Evolutionary conservation across 2,888 invertebrate genomes (phyloP), one percentile per base, ranked within the genome.

Genomic region (Hyalella azteca): DNA sequence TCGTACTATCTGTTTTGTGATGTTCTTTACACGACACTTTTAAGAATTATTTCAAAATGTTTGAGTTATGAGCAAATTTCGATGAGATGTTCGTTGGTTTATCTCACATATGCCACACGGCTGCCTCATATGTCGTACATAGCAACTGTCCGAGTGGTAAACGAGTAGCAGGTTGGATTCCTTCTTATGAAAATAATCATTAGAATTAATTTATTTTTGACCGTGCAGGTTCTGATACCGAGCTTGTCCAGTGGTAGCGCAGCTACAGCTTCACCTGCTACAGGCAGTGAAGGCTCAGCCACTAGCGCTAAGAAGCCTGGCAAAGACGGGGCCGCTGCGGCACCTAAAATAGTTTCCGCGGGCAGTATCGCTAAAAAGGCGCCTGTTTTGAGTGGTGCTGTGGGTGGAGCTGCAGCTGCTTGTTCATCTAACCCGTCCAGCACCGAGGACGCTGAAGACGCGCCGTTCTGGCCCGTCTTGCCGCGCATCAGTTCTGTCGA

Each of bases 391-490:
- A 7, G n/a, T 13, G 32, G n/a, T 11, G 50, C 40, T 9, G 40
- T n/a, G 11, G 26, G 9, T 3, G 66, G 40, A 19, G 40, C 49
- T 29, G 29, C 73, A 13, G 41, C 39, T 22, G 59, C 78, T 26
- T 49, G 76, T 13, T 26, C 78, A 9, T 13, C 78, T 85, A 40
- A 89, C 90, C 0, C 90, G 92, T 85, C 92, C 92, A 91, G 92
- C 92, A 50, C 91, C 92, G 78, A 89, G 92, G 79, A 92, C 91
- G 85, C 92, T 91, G 87, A 86, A 91, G 92, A 86, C 91, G 91
- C 86, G 88, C 92, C 89, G n/a, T 86, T 86, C 80, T 88, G 88
- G 88, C 88, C 89, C 26, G 88, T 89, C 1, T 86, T 89, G 80
- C 87, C 87, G 81, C 88, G 87, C 81, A 89, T 89, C 84, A 86